phyloP scores from a whole-genome alignment of 2,888 invertebrate genomes.

The Colletes collaris region DNA sequence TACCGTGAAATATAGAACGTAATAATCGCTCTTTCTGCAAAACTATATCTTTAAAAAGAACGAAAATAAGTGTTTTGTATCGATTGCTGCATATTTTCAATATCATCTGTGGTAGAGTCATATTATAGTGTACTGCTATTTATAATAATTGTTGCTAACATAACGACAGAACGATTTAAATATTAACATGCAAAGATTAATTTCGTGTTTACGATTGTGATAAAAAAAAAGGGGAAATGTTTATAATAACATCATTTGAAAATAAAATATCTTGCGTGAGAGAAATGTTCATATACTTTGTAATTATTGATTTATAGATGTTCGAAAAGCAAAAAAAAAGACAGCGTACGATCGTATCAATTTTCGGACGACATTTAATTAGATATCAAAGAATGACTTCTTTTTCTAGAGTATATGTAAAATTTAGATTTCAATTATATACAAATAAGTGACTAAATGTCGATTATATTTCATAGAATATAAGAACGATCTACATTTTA shows the following conservation, averaged over 20 bases:
- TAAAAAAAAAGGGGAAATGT: constrained; percentile 21
- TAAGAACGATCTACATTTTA: constrained; percentile 39
- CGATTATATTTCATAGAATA: constrained; percentile 37
- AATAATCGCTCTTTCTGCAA: constrained; percentile 33
- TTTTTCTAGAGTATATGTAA: constrained; percentile 32
- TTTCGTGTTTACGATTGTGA: constrained; percentile 29
- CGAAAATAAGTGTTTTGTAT: constrained; percentile 24
- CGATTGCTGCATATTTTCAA: constrained; percentile 38
- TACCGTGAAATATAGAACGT: constrained; percentile 17
- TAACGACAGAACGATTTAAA: constrained; percentile 18
- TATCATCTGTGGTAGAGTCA: constrained; percentile 41
- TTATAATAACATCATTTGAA: constrained; percentile 19
- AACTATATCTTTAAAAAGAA: constrained; percentile 10
- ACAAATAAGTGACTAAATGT: constrained; percentile 23
- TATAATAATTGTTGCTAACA: constrained; percentile 1
- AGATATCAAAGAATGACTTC: constrained; percentile 40
- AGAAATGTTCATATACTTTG: constrained; percentile 39
- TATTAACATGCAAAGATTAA: constrained; percentile 11
- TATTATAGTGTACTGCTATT: constrained; percentile 22
- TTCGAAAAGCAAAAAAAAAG: constrained; percentile 17
- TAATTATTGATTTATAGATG: constrained; percentile 40
- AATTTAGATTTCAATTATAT: constrained; percentile 37
- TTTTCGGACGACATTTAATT: constrained; percentile 35
- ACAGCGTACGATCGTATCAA: constrained; percentile 35
- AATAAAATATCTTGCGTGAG: constrained; percentile 56